Evolutionary conservation across 2,888 invertebrate species (phyloP), one percentile per base, ranked within the genome.

Genomic region (Tubulanus polymorphus): DNA sequence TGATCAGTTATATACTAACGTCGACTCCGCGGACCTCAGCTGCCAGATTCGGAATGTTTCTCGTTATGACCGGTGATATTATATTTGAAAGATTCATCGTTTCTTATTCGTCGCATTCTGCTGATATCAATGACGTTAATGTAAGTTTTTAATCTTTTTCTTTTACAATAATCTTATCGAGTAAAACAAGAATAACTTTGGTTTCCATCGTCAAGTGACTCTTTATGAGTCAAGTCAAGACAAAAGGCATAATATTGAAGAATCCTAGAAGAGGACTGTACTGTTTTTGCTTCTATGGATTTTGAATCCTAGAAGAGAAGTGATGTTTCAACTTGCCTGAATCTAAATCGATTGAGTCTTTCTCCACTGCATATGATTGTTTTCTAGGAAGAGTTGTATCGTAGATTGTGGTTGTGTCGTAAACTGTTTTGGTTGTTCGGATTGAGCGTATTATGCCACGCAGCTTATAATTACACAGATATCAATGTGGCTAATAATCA

Each of bases 1-100:
- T 85, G 49, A 67, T 85, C 35, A 80, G 82, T 41, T 83, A 84
- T 56, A 65, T 86, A 53, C 74, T 85, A 27, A 86, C 85, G 35
- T 82, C 85, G 1, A 79, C 83, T 1, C 75, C 77, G 53, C 79
- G 83, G 30, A 85, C 86, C 1, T 68, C 75, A n/a, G 77, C 79
- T 48, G 84, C 85, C 2, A 75, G 86, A 62, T 74, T 85, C 55
- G 81, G 81, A 65, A 73, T 86, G 37, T 83, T 85, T 63, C 65
- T 81, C 10, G 69, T 84, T 30, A 72, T 85, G 60, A 81, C 83
- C 48, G 30, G 81, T 5, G 84, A 83, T 69, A 73, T 84, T 35
- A 59, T 81, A 1, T 27, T 80, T 6, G 86, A 86, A 72, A 63
- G 69, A 47, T 29, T 67, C n/a, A 49, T 72, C 3, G 53, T 66